Conservation (phyloP, 2,797 vertebrate genomes). For the Diceros bicornis region DNA sequence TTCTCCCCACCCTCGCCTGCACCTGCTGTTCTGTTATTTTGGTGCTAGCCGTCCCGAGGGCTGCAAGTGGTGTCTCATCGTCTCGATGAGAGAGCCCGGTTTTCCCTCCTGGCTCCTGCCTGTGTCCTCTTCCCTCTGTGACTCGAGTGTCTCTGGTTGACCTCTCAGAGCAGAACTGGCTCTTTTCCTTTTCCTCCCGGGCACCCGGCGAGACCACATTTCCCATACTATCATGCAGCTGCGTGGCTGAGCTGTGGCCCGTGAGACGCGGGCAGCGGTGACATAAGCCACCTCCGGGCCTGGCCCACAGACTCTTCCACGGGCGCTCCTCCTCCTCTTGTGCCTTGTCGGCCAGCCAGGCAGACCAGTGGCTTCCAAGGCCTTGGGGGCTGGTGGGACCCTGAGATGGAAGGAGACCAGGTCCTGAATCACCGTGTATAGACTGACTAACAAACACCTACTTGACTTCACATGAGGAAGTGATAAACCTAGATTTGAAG, state of each 20-base stretch:
- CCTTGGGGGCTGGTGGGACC: too few relatives aligned
- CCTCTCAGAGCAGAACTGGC: background rate
- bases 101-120: background rate
- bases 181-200: background rate
- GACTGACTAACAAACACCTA: background rate
- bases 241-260: accelerated
- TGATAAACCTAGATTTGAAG: background rate
- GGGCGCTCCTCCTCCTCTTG: background rate
- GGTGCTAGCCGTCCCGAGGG: accelerated
- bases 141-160: background rate
- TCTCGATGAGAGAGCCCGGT: too few relatives aligned
- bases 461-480: background rate
- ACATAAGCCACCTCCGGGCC: accelerated
- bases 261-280: background rate
- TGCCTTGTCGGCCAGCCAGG: background rate
- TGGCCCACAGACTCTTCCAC: too few relatives aligned
- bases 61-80: background rate
- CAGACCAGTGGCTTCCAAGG: too few relatives aligned
- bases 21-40: background rate
- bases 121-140: too few relatives aligned
- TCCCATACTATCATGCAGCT: background rate
- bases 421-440: too few relatives aligned
- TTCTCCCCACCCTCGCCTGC: accelerated
- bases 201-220: accelerated
- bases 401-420: too few relatives aligned